A percentile compares a stretch with the other conserved stretches of the same genome.
Conservation (phyloP, 2,888 invertebrate species). For the Leistus spinibarbis region DNA sequence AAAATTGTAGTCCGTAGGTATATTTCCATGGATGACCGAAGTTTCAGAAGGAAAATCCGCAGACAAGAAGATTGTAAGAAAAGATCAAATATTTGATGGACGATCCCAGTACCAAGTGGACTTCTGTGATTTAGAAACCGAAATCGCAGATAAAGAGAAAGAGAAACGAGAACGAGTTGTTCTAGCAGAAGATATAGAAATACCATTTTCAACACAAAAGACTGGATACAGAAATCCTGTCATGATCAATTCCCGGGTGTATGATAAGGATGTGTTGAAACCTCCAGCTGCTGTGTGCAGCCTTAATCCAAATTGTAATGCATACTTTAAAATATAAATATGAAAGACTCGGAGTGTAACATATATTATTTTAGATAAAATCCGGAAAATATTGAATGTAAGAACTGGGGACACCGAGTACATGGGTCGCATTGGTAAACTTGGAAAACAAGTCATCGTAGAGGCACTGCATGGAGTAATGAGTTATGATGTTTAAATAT, state of each 20-base stretch:
- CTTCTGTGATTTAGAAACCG: constrained; percentile 31
- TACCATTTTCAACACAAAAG: constrained; percentile 18
- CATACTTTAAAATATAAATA: not conserved
- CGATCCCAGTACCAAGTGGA: constrained; percentile 32
- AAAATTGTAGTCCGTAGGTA: constrained; percentile 17
- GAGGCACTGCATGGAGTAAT: constrained; percentile 57
- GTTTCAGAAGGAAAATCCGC: constrained; percentile 10
- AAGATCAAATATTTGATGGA: constrained; percentile 39
- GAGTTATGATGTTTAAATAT: constrained; percentile 21
- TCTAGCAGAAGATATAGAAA: constrained; percentile 11
- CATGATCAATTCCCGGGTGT: constrained; percentile 15
- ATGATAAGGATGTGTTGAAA: not conserved
- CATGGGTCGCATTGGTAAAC: constrained; percentile 54
- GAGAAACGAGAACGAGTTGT: not conserved
- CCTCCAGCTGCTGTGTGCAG: constrained; percentile 4
- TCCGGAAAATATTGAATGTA: constrained; percentile 55
- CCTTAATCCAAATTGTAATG: constrained; percentile 24
- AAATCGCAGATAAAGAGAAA: constrained; percentile 24
- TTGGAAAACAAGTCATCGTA: constrained; percentile 57
- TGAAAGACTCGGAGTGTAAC: not conserved
- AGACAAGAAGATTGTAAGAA: constrained; percentile 36
- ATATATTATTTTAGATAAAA: constrained; percentile 41
- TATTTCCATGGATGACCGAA: constrained; percentile 3
- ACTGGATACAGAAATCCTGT: constrained; percentile 9
- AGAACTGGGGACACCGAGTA: constrained; percentile 59